A percentile compares a stretch with the other conserved stretches of the same genome.
Evolutionary conservation across 2,797 vertebrate species (phyloP).

Genomic region (Micrastur ruficollis): DNA sequence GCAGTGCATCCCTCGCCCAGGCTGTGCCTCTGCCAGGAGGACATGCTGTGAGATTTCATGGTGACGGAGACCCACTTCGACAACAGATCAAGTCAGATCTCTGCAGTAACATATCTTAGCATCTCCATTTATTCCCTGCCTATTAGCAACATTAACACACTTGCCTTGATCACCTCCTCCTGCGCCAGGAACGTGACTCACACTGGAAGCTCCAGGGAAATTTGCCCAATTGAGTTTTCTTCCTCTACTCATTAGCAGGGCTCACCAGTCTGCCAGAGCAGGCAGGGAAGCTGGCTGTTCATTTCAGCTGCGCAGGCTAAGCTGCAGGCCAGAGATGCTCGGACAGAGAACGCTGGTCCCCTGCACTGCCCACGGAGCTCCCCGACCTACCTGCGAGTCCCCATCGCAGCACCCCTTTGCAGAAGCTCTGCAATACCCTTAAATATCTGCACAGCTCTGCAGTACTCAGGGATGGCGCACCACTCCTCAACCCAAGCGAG

Average conservation of each 20-base stretch:
- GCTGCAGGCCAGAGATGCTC: not conserved
- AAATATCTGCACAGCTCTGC: not conserved
- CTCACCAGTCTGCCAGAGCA: not conserved
- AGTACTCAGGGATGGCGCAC: not conserved
- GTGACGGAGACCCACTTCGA: fast-evolving
- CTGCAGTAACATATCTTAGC: not conserved
- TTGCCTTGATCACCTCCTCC: not conserved
- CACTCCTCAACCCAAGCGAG: fast-evolving
- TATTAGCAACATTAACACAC: not conserved
- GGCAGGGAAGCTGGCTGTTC: not conserved
- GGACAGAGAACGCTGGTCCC: too few species aligned
- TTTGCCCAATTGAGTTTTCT: not conserved
- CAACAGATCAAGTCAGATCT: not conserved
- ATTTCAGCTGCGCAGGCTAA: not conserved
- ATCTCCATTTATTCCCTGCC: not conserved
- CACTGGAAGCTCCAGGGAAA: not conserved
- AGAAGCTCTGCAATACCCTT: fast-evolving
- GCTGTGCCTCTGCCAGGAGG: not conserved
- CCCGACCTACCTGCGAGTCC: not conserved
- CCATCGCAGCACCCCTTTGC: not conserved
- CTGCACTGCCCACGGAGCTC: not conserved
- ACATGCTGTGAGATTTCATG: fast-evolving
- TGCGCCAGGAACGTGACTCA: not conserved
- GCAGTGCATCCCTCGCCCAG: fast-evolving
- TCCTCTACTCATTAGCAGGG: not conserved